These are phyloP conservation scores for Chloroclystis v-ata DNA, from an alignment of 2,888 invertebrate genomes.

Conservation along the genomic window DNA sequence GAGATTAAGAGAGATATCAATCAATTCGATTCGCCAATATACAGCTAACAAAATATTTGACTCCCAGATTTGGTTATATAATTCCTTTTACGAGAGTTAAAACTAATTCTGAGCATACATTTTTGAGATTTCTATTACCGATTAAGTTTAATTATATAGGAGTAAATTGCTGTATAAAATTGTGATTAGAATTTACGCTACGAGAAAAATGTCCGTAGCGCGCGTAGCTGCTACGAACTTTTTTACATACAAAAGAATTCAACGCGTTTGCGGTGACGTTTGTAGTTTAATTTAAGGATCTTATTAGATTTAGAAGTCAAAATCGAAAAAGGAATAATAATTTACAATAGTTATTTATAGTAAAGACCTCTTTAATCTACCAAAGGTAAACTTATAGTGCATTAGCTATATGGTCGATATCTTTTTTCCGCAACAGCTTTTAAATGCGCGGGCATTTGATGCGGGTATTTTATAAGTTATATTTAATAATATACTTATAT, in stretches of 20 bases:
- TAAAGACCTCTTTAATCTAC: no score
- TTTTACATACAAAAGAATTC: constrained; percentile 39
- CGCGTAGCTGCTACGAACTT: constrained; percentile 40
- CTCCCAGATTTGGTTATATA: constrained; percentile 10
- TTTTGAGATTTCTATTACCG: constrained; percentile 5
- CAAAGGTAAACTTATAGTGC: no score
- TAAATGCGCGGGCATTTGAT: no score
- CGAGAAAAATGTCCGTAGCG: constrained; percentile 32
- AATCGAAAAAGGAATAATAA: no score
- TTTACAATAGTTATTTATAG: no score
- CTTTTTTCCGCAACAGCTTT: no score
- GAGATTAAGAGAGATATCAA: constrained; percentile 8
- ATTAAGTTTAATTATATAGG: constrained; percentile 4
- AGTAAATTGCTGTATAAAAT: constrained; percentile 1
- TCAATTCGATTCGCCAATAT: constrained; percentile 8
- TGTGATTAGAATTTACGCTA: constrained; percentile 15
- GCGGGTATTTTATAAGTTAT: no score
- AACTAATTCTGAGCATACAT: background rate
- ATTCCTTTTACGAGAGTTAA: constrained; percentile 1
- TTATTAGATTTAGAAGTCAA: no score
- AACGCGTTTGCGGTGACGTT: constrained; percentile 32
- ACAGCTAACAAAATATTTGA: constrained; percentile 7
- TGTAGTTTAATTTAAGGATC: no score
- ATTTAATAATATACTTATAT: no score
- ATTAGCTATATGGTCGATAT: no score